A percentile compares a stretch with the other conserved stretches of the same genome.
These are phyloP conservation scores for Gortyna flavago DNA, from an alignment of 2,888 invertebrate genomes.

Conservation along the genomic window DNA sequence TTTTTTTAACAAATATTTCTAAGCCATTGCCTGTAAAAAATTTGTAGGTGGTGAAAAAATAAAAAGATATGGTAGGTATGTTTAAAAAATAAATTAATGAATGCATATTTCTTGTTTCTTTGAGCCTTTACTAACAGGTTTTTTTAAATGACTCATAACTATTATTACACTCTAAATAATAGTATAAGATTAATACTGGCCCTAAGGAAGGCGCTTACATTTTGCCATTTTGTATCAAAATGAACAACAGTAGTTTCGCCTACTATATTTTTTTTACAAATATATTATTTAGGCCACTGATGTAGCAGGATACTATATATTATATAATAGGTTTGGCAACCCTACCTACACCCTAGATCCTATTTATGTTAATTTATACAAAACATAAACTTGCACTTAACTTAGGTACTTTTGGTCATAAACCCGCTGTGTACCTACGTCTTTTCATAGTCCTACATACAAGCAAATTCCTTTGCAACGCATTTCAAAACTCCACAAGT, in stretches of 20 bases:
- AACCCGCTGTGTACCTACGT: background rate
- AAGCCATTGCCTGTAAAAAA: background rate
- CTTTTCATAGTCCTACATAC: conserved; percentile 39
- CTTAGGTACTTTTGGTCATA: conserved; percentile 33
- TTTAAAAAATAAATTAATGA: background rate
- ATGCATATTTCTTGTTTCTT: background rate
- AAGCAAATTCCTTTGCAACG: conserved; percentile 21
- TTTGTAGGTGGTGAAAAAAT: too few relatives aligned
- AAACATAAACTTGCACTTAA: conserved; percentile 37
- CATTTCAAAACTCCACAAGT: conserved; percentile 16
- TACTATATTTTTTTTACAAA: too few relatives aligned
- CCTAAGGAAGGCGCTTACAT: too few relatives aligned
- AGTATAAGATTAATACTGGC: too few relatives aligned
- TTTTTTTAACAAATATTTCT: background rate
- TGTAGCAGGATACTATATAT: background rate
- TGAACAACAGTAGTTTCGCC: too few relatives aligned
- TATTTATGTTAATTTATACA: conserved; percentile 45
- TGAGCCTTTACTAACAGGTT: background rate
- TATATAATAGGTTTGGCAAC: background rate
- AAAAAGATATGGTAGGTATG: background rate
- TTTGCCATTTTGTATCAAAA: too few relatives aligned
- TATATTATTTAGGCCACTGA: too few relatives aligned
- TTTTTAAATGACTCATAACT: too few relatives aligned
- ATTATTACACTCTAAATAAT: background rate
- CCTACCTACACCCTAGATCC: background rate